Evolutionary conservation across 2,888 invertebrate genomes (phyloP).

Genomic region (Chloroclysta siterata): DNA sequence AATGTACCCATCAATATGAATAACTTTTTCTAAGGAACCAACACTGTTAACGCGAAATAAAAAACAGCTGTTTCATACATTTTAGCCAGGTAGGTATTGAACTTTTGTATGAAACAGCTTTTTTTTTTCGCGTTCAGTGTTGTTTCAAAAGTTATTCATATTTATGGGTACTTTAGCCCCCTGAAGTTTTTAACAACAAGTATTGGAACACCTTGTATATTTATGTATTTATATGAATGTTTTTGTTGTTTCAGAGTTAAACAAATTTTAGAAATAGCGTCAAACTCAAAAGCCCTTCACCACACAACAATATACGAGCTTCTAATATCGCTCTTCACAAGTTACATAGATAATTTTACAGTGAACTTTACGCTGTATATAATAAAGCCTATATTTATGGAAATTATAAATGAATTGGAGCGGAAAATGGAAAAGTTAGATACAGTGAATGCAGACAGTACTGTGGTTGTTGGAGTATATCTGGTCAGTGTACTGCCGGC

Average conservation of each 20-base stretch:
- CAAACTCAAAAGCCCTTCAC: slow-evolving; percentile 64
- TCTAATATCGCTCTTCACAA: slow-evolving; percentile 66
- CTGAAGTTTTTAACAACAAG: too few relatives aligned
- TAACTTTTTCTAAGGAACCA: too few relatives aligned
- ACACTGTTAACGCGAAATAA: too few relatives aligned
- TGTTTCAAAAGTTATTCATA: too few relatives aligned
- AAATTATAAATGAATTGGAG: slow-evolving; percentile 85
- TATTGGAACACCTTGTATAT: too few relatives aligned
- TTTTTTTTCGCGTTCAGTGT: too few relatives aligned
- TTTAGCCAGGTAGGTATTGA: too few relatives aligned
- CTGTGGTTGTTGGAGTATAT: slow-evolving; percentile 86
- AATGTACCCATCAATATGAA: too few relatives aligned
- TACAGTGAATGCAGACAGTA: slow-evolving; percentile 79
- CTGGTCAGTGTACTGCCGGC: slow-evolving; percentile 83
- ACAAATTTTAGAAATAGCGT: slow-evolving; percentile 68
- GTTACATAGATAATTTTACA: slow-evolving; percentile 87
- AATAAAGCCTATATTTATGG: slow-evolving; percentile 84
- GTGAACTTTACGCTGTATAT: slow-evolving; percentile 84
- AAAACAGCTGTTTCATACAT: too few relatives aligned
- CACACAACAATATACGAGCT: slow-evolving; percentile 67
- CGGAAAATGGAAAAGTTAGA: slow-evolving; percentile 85
- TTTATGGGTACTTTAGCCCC: too few relatives aligned
- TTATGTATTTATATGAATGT: too few relatives aligned
- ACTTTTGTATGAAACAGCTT: too few relatives aligned
- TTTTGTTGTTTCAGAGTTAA: slow-evolving; percentile 65